These are phyloP conservation scores for Neostethus bicornis DNA, from an alignment of 2,797 vertebrate genomes.

Conservation along the genomic window DNA sequence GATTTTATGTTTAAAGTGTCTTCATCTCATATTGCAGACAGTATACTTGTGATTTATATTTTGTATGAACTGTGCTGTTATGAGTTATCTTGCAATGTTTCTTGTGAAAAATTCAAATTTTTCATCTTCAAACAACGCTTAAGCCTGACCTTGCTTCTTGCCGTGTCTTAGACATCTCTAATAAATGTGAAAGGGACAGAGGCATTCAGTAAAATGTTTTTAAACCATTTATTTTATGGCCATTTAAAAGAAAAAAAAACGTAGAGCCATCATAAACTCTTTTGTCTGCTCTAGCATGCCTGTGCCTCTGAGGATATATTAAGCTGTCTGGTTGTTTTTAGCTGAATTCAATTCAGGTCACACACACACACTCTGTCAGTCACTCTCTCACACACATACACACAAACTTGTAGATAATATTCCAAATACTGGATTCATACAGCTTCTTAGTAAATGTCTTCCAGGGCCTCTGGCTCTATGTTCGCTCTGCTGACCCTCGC, in stretches of 20 bases:
- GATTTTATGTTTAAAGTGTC: constrained; percentile 23
- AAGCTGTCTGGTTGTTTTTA: constrained; percentile 52
- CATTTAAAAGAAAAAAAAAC: constrained; percentile 61
- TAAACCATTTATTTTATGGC: constrained; percentile 62
- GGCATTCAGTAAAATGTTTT: constrained; percentile 45
- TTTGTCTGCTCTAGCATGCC: constrained; percentile 52
- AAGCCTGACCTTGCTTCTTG: not conserved
- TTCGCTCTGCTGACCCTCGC: constrained; percentile 32
- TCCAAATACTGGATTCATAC: constrained; percentile 38
- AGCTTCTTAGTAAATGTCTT: constrained; percentile 39
- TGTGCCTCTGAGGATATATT: constrained; percentile 51
- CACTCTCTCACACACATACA: constrained; percentile 15
- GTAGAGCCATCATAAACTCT: constrained; percentile 33
- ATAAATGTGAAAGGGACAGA: constrained; percentile 33
- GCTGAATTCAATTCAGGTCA: constrained; percentile 48
- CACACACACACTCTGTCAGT: not conserved
- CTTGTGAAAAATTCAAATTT: constrained; percentile 9
- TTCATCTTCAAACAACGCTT: constrained; percentile 22
- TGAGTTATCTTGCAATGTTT: constrained; percentile 16
- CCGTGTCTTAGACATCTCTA: constrained; percentile 14
- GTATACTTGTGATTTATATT: constrained; percentile 36
- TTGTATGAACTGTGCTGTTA: constrained; percentile 9
- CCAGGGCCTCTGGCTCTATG: constrained; percentile 40
- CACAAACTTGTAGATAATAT: constrained; percentile 43
- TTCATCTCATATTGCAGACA: constrained; percentile 15